Base-by-base conservation (phyloP, 2,888 invertebrate species). In the Acanthosoma haemorrhoidale region DNA sequence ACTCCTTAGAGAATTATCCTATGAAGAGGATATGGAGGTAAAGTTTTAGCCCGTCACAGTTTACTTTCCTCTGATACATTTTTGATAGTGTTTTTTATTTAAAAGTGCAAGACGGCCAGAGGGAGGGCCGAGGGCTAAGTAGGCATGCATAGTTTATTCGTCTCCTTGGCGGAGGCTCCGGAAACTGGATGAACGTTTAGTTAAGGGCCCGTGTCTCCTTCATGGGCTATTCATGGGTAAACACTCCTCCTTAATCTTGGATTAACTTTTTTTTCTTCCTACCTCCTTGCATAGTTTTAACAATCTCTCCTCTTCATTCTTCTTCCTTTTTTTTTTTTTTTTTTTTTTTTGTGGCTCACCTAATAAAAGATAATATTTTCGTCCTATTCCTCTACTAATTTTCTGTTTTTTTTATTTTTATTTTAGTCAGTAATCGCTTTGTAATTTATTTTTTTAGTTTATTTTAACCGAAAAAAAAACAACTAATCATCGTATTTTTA, bases 11-110 rank as follows among this genome's bases (percentile, higher is more conserved):
- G 61, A 61, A 61, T 61, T 61, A 61, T 36, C 32, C 61, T 61
- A 61, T 61, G 38, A 61, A 61, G 61, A n/a, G n/a, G 25, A 11
- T 36, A 36, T 15, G 41, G 41, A 4, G 8, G 41, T 15, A 57
- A 21, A 6, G 13, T 16, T 15, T n/a, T 6, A 9, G 8, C 43
- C 43, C 66, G 16, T 21, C 21, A 13, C 67, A 67, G 32, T 67
- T 66, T 67, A 67, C 34, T 57, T 57, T 36, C 57, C 67, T 43
- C 39, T 64, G 64, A 64, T 64, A 64, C 64, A 64, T 64, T 64
- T 64, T 64, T 64, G 64, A 64, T 64, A 38, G 25, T 64, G 39
- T 64, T 64, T 64, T 64, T 64, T 51, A 51, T 51, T 51, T 51
- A 51, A 25, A 32, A 32, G 32, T 32, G 32, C 9, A 32, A 32